Evolutionary conservation across 2,888 invertebrate genomes (phyloP), one percentile per base, ranked within the genome.

Genomic region (Mallateleia sp.): DNA sequence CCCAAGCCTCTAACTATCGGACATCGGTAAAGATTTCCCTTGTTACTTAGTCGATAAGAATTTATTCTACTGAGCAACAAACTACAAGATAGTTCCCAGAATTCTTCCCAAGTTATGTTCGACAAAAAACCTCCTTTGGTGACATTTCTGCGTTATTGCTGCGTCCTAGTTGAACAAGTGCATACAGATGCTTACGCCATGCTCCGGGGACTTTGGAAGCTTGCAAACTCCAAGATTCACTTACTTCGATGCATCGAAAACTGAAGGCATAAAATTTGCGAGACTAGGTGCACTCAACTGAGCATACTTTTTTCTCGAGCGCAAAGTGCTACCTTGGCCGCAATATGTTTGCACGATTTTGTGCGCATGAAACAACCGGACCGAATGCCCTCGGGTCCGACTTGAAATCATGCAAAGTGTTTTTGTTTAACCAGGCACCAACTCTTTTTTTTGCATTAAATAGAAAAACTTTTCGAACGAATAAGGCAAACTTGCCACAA

Each of bases 141-240:
- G 78, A 78, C 78, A 67, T 67, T 67, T 24, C 47, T 34, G 60
- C 18, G 18, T 25, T 24, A 32, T 15, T 42, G 25, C 22, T 52
- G 60, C 45, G 45, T 25, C 47, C 56, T n/a, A 66, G 54, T 72
- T 66, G 42, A 81, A 72, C 80, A 66, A 72, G 64, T 58, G 47
- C 66, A 69, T 34, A 38, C 50, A 62, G 18, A 50, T 18, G 32
- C 38, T 58, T 15, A n/a, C 20, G 25, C 34, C 47, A 25, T 47
- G 58, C 67, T 56, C 58, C 34, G 45, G 47, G 34, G 52, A 71
- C 71, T 77, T 75, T 52, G 34, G 47, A 64, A 77, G 60, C 71
- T 83, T 52, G 69, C 83, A 77, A 83, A 83, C 83, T 83, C 64
- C n/a, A 28, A 72, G 64, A 78, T 78, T 72, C 83, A 78, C 71